These are phyloP conservation scores for Phoeniculus purpureus DNA, from an alignment of 2,797 vertebrate species.

Conservation along the genomic window DNA sequence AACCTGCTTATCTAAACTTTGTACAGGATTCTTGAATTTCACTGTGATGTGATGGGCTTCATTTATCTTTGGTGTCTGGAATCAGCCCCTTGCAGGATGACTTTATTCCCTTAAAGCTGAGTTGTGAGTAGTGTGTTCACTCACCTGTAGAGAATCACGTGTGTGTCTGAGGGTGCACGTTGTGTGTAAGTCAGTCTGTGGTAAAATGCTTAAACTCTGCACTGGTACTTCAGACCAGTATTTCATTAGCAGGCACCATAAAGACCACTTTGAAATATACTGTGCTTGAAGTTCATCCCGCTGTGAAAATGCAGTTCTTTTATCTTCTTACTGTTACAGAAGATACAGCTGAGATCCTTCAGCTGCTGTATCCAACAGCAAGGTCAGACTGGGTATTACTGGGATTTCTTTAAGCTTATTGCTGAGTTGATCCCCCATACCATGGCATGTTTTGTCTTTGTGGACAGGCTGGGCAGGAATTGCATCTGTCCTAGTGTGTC, in stretches of 20 bases:
- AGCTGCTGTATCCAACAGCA: not conserved
- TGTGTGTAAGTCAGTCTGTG: not conserved
- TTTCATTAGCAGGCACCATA: not conserved
- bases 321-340: not conserved
- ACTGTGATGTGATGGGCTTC: not conserved
- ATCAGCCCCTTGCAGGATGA: not conserved
- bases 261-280: not conserved
- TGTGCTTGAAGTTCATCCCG: not conserved
- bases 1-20: not conserved
- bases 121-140: not conserved
- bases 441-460: not conserved
- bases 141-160: not conserved
- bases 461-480: not conserved
- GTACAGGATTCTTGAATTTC: not conserved
- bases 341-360: not conserved
- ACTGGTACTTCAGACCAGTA: not conserved
- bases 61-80: not conserved
- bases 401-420: not conserved
- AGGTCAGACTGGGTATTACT: not conserved
- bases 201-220: not conserved
- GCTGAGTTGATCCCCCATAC: not conserved
- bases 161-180: rapidly evolving
- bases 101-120: not conserved
- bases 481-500: not conserved
- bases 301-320: not conserved